Evolutionary conservation across 2,888 invertebrate genomes (phyloP), one percentile per base, ranked within the genome.

Genomic region (Trachelus tabidus): DNA sequence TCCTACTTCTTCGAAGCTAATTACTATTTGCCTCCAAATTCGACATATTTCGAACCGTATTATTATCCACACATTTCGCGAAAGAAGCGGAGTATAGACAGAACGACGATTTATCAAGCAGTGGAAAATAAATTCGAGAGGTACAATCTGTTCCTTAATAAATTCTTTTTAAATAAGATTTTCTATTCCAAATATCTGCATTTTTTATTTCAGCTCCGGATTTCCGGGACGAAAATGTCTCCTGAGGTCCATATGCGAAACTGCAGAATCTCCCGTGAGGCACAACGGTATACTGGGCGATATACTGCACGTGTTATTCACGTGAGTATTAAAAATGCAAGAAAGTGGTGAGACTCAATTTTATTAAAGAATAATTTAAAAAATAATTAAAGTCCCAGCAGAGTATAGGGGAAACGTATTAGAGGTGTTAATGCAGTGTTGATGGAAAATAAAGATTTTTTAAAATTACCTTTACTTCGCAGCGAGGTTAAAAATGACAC

Each of bases 1-100:
- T 95, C 96, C 0, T 95, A 95, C 88, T 96, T 96, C 91, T 95
- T 96, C 87, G 96, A 96, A 87, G 94, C 95, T 0, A 94, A 94
- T 87, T 96, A 95, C 91, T 91, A 90, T 73, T 89, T 94, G 9
- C 94, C 95, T 0, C 92, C 89, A 30, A 95, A 95, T 86, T 92
- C 88, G 31, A 92, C 92, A 11, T 87, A 89, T 68, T 89, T 88
- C 40, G 85, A 87, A 23, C 77, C 82, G 1, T 83, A 80, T 68
- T 80, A 68, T 34, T 76, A 77, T 15, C 31, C 15, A n/a, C 11
- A 76, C 77, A 33, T 71, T 79, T 73, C 75, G 76, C 90, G 93
- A 15, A 92, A 92, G 79, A 93, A 92, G 79, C 91, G 94, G 15
- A 93, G 93, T 86, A 92, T 94, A 79, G 93, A 93, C 37, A 92